Conservation (phyloP, 1,140 invertebrate genomes). For the Drosophila pallidifrons region DNA sequence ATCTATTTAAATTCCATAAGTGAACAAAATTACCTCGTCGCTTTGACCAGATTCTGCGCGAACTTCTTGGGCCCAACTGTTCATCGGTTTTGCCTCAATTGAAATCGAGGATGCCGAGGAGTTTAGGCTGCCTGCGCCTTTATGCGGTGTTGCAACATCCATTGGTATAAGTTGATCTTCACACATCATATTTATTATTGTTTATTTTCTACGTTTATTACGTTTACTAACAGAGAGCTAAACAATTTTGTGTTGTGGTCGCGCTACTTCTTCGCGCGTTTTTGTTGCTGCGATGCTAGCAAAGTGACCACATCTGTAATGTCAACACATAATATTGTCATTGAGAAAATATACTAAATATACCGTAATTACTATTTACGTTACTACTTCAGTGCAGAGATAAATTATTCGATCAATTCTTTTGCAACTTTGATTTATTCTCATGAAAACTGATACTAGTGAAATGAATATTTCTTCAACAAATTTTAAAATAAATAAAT, state of each 20-base stretch:
- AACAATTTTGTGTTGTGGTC: constrained; percentile 23
- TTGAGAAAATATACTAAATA: neutral
- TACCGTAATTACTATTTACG: neutral
- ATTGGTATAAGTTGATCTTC: constrained; percentile 67
- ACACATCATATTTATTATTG: constrained; percentile 50
- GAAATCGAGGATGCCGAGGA: constrained; percentile 67
- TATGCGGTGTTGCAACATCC: constrained; percentile 55
- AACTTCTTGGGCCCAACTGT: constrained; percentile 72
- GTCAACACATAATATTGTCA: neutral
- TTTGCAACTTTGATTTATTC: too few relatives aligned
- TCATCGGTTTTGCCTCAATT: constrained; percentile 60
- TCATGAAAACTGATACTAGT: too few relatives aligned
- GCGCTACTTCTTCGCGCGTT: constrained; percentile 53
- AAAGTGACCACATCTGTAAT: neutral
- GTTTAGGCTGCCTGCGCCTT: constrained; percentile 60
- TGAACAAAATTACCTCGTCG: constrained; percentile 58
- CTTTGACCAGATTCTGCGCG: constrained; percentile 67
- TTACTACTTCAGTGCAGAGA: too few relatives aligned
- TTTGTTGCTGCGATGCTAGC: constrained; percentile 55
- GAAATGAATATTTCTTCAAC: too few relatives aligned
- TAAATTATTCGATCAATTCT: too few relatives aligned
- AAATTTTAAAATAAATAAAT: too few relatives aligned
- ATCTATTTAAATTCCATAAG: too few relatives aligned
- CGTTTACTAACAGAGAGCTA: neutral
- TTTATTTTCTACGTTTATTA: constrained; percentile 2